Conservation (phyloP, 2,888 invertebrate species). For the Dicycla oo region DNA sequence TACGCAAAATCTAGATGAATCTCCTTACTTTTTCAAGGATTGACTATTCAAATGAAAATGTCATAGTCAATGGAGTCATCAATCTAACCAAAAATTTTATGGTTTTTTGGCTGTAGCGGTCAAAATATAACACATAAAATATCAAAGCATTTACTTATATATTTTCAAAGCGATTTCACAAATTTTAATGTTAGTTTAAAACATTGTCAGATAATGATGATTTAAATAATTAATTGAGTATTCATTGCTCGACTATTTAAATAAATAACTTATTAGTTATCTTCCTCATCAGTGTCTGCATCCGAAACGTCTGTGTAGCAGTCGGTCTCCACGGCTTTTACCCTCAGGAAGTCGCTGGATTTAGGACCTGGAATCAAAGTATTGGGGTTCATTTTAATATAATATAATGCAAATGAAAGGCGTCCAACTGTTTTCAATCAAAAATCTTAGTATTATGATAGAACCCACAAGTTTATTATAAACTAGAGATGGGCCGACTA, state of each 20-base stretch:
- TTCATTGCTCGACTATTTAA: background rate
- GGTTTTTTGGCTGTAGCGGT: too few relatives aligned
- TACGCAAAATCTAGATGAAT: background rate
- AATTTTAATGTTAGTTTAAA: slow-evolving; percentile 7
- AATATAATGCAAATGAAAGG: background rate
- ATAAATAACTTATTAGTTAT: slow-evolving; percentile 28
- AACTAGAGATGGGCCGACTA: too few relatives aligned
- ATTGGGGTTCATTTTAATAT: background rate
- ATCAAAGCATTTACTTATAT: slow-evolving; percentile 58
- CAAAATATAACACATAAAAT: slow-evolving; percentile 12
- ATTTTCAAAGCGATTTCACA: slow-evolving; percentile 41
- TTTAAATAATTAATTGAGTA: slow-evolving; percentile 10
- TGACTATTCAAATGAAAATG: background rate
- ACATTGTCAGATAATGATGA: slow-evolving; percentile 16
- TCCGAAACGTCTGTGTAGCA: slow-evolving; percentile 88
- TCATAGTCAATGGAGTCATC: background rate
- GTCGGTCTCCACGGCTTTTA: slow-evolving; percentile 82
- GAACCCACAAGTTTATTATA: too few relatives aligned
- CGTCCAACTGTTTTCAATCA: background rate
- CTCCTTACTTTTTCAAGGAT: background rate
- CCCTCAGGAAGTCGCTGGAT: slow-evolving; percentile 82
- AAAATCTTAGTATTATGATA: background rate
- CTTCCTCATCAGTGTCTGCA: slow-evolving; percentile 83
- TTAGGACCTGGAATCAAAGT: slow-evolving; percentile 79
- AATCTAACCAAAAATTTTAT: background rate